These are phyloP conservation scores for Bettongia penicillata DNA, from an alignment of 2,113 vertebrate genomes.

Conservation along the genomic window DNA sequence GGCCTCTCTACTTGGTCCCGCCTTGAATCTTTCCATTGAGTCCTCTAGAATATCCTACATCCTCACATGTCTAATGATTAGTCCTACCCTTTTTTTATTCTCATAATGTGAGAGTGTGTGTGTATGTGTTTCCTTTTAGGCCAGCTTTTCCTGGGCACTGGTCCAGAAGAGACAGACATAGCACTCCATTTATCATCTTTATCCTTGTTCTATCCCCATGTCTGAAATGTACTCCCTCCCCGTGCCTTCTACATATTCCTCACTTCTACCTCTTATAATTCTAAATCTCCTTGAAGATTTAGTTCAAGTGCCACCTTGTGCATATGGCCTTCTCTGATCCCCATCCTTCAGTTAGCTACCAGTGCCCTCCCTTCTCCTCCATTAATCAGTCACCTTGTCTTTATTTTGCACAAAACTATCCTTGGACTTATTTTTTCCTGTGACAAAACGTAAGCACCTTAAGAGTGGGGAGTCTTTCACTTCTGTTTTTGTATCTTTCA, in stretches of 20 bases:
- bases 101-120: background rate
- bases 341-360: background rate
- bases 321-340: background rate
- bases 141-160: background rate
- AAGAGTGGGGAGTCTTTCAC: background rate
- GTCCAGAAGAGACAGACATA: background rate
- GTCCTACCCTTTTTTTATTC: background rate
- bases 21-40: background rate
- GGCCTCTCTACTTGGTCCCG: background rate
- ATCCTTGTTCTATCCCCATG: background rate
- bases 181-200: background rate
- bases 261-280: background rate
- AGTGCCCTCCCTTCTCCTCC: background rate
- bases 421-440: background rate
- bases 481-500: background rate
- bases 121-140: background rate
- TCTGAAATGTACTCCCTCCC: background rate
- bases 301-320: background rate
- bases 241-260: no score
- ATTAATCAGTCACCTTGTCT: background rate
- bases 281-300: background rate
- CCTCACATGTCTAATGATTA: background rate
- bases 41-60: background rate
- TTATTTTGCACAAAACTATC: background rate
- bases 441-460: no score